phyloP scores from a whole-genome alignment of 1,140 invertebrate genomes.

The Drosophila hydei region DNA sequence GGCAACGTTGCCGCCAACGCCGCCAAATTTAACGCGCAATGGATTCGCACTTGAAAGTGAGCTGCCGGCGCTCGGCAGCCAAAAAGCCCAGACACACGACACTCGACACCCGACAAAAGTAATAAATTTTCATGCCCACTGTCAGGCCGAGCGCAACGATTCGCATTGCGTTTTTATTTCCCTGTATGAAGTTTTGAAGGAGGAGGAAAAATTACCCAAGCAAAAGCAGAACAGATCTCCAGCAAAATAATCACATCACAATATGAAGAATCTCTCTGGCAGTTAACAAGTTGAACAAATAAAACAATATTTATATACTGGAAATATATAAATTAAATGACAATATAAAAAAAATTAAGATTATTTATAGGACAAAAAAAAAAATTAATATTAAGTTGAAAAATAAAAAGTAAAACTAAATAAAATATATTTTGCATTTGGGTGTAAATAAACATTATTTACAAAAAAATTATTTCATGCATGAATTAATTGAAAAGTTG shows the following conservation, averaged over 20 bases:
- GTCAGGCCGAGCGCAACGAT: constrained; percentile 43
- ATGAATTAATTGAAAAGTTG: no score
- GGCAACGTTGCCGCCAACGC: constrained; percentile 41
- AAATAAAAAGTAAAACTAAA: no score
- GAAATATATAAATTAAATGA: no score
- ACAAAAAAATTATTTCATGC: no score
- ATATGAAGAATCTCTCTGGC: no score
- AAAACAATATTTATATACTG: no score
- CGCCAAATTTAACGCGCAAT: constrained; percentile 68
- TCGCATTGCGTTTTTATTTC: constrained; percentile 53
- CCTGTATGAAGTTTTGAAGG: constrained; percentile 44
- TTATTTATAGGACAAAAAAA: no score
- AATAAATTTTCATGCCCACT: constrained; percentile 77
- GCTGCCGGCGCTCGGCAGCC: not conserved
- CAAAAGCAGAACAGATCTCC: not conserved
- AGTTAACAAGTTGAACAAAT: no score
- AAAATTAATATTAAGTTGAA: no score
- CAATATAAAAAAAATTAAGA: no score
- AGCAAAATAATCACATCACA: not conserved
- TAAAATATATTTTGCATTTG: no score
- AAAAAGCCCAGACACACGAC: not conserved
- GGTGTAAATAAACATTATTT: no score
- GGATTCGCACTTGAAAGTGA: constrained; percentile 49
- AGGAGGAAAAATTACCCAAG: not conserved
- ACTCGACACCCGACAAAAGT: constrained; percentile 32